Evolutionary conservation across 1,140 invertebrate species (phyloP).

Genomic region (Maconellicoccus hirsutus): DNA sequence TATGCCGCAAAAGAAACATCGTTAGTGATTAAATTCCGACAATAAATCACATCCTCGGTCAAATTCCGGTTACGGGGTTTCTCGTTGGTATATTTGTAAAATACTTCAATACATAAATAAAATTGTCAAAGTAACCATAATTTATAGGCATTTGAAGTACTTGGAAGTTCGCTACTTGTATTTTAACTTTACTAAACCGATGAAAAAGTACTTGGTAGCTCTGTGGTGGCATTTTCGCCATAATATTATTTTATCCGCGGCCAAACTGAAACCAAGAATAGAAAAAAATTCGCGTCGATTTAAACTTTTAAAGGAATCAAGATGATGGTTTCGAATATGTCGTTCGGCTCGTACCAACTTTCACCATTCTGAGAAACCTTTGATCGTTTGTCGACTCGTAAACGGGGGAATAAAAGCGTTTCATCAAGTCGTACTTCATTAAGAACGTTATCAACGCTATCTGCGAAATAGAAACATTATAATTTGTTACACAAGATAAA

Average conservation of each 20-base stretch:
- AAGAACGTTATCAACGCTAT: too few species aligned
- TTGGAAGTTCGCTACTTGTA: background rate
- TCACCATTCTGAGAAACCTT: too few species aligned
- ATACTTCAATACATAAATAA: conserved; percentile 2
- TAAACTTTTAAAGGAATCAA: too few species aligned
- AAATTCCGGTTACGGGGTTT: background rate
- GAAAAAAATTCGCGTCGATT: too few species aligned
- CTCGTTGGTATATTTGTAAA: background rate
- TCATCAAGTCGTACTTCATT: too few species aligned
- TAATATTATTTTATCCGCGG: background rate
- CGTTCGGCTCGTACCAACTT: too few species aligned
- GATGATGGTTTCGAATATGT: too few species aligned
- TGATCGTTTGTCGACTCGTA: too few species aligned
- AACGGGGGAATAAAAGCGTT: too few species aligned
- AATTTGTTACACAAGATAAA: too few species aligned
- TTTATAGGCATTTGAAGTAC: background rate
- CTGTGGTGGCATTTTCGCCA: background rate
- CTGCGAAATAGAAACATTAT: too few species aligned
- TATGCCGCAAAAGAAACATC: background rate
- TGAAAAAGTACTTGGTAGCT: background rate
- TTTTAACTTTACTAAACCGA: background rate
- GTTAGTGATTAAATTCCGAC: background rate
- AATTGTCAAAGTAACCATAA: background rate
- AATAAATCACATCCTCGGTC: background rate
- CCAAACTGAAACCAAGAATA: too few species aligned